Evolutionary conservation across 2,888 invertebrate genomes (phyloP), one percentile per base, ranked within the genome.

Genomic region (Listrodromus nycthemerus): DNA sequence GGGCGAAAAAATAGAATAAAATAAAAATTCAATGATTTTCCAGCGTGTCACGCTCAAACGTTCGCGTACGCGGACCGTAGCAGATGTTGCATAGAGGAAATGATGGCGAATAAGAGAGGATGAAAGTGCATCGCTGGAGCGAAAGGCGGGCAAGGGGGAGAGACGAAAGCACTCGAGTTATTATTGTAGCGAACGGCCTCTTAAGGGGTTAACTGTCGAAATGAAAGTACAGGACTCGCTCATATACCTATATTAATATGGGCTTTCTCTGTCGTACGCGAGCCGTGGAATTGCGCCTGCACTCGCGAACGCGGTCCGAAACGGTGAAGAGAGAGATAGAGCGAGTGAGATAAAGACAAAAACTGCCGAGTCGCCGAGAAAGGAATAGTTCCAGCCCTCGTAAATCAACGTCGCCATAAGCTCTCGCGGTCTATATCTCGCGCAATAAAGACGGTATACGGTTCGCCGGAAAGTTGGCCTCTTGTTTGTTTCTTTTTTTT

Each of bases 361-460:
- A 71, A 74, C 65, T 81, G 69, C 63, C 74, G 77, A 45, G 69
- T 61, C 27, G 63, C 16, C 70, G 37, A 71, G 70, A 55, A 55
- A 55, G 70, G 67, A 76, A 65, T 80, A 66, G 75, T 63, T 48
- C 63, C 45, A 24, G 55, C 55, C 45, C 65, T 41, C 65, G 75
- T 83, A 80, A 83, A 83, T 83, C 80, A 52, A 66, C 77, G 82
- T 73, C 77, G 71, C 70, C 75, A 80, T 83, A 80, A 83, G 75
- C 70, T 66, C 52, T 52, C 58, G 30, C 37, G 45, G 74, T 74
- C 78, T 83, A 79, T 70, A 79, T 75, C 66, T 70, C 61, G 65
- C 52, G 63, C 79, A 58, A 65, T 80, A 75, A 80, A 83, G 66
- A 61, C 79, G 70, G 80, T 75, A 80, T 70, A 79, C 61, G 77